A percentile compares a stretch with the other conserved stretches of the same genome.
phyloP scores from a whole-genome alignment of 1,140 invertebrate species.

The Cydia splendana region DNA sequence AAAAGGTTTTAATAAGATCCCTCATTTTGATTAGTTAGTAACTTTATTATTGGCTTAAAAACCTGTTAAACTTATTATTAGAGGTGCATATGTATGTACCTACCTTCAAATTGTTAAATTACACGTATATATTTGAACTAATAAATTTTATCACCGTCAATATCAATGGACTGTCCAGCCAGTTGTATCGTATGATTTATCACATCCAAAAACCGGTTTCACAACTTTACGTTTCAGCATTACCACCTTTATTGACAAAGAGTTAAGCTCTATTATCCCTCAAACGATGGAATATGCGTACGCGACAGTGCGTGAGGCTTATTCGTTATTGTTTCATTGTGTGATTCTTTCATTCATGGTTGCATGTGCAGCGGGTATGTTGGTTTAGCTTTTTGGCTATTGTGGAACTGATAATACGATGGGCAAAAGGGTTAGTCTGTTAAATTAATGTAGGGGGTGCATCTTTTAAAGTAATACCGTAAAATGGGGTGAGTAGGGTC shows the following conservation, averaged over 20 bases:
- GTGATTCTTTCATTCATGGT: neutral
- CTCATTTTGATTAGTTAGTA: too few species aligned
- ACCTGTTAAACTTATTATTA: too few species aligned
- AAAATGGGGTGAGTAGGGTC: too few species aligned
- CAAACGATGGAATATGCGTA: neutral
- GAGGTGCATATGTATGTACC: too few species aligned
- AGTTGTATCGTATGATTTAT: neutral
- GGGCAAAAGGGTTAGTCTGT: constrained; percentile 7
- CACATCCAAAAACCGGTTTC: neutral
- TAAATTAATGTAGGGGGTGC: neutral
- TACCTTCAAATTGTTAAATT: too few species aligned
- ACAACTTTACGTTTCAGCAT: neutral
- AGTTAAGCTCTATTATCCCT: neutral
- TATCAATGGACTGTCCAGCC: too few species aligned
- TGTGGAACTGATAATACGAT: neutral
- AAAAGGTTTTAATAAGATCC: too few species aligned
- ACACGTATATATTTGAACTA: too few species aligned
- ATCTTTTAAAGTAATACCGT: neutral
- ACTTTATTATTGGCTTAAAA: too few species aligned
- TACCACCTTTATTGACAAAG: neutral
- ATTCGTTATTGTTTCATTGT: neutral
- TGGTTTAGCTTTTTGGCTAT: constrained; percentile 16
- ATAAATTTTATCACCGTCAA: too few species aligned
- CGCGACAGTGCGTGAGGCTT: neutral
- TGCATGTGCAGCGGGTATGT: constrained; percentile 9